Evolutionary conservation across 2,113 vertebrate species (phyloP), one percentile per base, ranked within the genome.

Genomic region (Actenoides lindsayi): DNA sequence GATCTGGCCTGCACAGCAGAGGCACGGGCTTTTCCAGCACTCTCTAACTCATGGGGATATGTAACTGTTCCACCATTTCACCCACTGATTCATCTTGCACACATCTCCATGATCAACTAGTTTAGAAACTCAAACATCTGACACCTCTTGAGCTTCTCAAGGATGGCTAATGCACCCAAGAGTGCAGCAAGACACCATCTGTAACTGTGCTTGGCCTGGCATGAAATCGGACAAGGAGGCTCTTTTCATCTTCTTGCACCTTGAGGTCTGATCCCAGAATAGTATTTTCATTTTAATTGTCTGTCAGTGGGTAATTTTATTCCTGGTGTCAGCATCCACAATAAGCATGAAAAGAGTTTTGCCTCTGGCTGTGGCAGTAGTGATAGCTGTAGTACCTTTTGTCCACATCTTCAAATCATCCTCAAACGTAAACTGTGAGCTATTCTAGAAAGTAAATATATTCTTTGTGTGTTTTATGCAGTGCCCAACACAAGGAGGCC

Each of bases 231-330:
- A 56, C 83, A 50, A 27, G 62, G 65, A 89, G 44, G 51, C 48
- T 65, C 62, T 87, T 81, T 86, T 84, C 44, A 59, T 94, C 83
- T 90, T 68, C 86, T 75, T 59, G 59, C 50, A 87, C 50, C 74
- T 69, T 64, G 62, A 96, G 67, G 59, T 94, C 54, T 89, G 74
- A 82, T 93, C 48, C 41, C 69, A 69, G 79, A 90, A 75, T 63
- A 83, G 89, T 68, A n/a, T 87, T 92, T 90, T 85, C 46, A 78
- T 91, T 94, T 91, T 84, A 92, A 89, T 82, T 91, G n/a, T 89
- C 90, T 92, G 57, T 87, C 79, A 68, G 21, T 62, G 70, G 48
- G 39, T 79, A 82, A 68, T 92, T 92, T 91, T 94, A 82, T 75
- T 93, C 69, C 76, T 64, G 50, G 83, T 90, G 57, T 95, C 91